These are phyloP conservation scores for Erebia aethiops DNA, from an alignment of 2,888 invertebrate species.

Conservation along the genomic window DNA sequence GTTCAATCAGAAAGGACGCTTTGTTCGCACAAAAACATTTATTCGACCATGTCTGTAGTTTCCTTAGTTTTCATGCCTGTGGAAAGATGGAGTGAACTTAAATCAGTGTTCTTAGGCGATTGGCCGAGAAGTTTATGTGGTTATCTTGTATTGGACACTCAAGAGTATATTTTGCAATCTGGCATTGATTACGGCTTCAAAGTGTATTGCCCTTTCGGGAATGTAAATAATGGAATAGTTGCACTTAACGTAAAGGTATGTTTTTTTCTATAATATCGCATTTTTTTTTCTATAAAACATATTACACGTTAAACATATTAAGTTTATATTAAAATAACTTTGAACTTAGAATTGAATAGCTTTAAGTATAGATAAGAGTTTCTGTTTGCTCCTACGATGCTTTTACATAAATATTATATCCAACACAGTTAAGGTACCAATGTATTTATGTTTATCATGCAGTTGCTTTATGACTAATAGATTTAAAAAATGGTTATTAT, in stretches of 20 bases:
- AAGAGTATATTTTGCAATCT: slow-evolving; percentile 43
- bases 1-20: not conserved
- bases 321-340: too few relatives aligned
- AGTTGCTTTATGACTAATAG: too few relatives aligned
- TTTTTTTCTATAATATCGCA: not conserved
- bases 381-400: too few relatives aligned
- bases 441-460: too few relatives aligned
- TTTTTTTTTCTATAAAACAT: too few relatives aligned
- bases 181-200: slow-evolving; percentile 43
- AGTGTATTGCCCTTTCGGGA: slow-evolving; percentile 52
- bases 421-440: too few relatives aligned
- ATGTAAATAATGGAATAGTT: slow-evolving; percentile 49
- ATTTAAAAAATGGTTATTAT: too few relatives aligned
- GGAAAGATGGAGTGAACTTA: slow-evolving; percentile 11
- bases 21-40: not conserved
- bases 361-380: too few relatives aligned
- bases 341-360: too few relatives aligned
- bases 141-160: slow-evolving; percentile 44
- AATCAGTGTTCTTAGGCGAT: slow-evolving; percentile 17
- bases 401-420: too few relatives aligned
- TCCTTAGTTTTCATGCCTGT: slow-evolving; percentile 10
- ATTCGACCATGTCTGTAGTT: not conserved
- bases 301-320: too few relatives aligned
- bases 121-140: slow-evolving; percentile 48
- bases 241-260: slow-evolving; percentile 57